phyloP scores from a whole-genome alignment of 2,797 vertebrate species.

The Scomberomorus guttatus region DNA sequence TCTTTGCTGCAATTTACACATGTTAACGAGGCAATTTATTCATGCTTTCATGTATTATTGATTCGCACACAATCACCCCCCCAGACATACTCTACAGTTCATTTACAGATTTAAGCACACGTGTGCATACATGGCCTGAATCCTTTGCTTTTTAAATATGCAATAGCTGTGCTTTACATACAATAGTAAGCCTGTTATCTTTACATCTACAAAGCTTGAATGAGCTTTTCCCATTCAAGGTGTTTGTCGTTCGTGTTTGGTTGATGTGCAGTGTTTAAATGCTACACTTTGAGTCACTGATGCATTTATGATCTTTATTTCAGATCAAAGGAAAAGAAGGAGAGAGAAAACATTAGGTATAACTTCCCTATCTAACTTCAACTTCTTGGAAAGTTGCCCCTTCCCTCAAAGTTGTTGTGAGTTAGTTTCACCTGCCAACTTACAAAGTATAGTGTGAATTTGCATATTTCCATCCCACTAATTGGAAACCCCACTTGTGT shows the following conservation, averaged over 20 bases:
- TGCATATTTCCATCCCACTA: slow-evolving; percentile 18
- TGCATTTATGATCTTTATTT: slow-evolving; percentile 7
- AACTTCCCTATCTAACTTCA: background rate
- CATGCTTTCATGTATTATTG: slow-evolving; percentile 43
- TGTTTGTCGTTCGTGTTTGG: slow-evolving; percentile 11
- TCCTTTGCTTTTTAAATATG: slow-evolving; percentile 8
- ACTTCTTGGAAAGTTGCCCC: background rate
- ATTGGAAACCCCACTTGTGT: slow-evolving; percentile 19
- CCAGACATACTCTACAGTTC: background rate
- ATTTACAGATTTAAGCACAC: slow-evolving; percentile 12
- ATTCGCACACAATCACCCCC: background rate
- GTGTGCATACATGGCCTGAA: background rate
- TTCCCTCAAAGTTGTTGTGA: background rate
- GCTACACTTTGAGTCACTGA: background rate
- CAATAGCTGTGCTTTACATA: slow-evolving; percentile 7
- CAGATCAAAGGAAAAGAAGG: slow-evolving; percentile 28
- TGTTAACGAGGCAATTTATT: slow-evolving; percentile 36
- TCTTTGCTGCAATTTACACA: slow-evolving; percentile 17
- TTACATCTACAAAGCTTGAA: slow-evolving; percentile 10
- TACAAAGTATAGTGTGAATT: background rate
- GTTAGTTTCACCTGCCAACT: slow-evolving; percentile 1
- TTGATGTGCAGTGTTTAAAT: slow-evolving; percentile 10
- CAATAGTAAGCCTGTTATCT: background rate
- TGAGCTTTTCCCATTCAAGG: background rate
- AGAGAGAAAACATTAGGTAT: slow-evolving; percentile 1